Evolutionary conservation across 2,113 vertebrate species (phyloP).

Genomic region (Caranx melampygus): DNA sequence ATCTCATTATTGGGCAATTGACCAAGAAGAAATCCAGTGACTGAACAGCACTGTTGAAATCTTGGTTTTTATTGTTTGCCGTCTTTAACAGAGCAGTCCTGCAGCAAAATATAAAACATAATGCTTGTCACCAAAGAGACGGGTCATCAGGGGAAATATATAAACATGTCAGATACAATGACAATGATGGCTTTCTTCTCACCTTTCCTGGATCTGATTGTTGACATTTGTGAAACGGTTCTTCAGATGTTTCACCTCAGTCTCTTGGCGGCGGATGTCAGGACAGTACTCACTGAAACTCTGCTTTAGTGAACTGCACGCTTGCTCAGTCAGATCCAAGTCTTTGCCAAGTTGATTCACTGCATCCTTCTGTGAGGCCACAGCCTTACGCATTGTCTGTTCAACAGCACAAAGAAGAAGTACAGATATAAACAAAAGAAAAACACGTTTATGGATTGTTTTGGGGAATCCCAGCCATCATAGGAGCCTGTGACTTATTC

Average conservation of each 20-base stretch:
- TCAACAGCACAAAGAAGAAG: background rate
- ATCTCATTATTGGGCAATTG: slow-evolving; percentile 87
- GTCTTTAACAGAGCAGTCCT: slow-evolving; percentile 88
- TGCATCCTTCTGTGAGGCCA: slow-evolving; percentile 84
- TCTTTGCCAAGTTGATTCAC: slow-evolving; percentile 87
- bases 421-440: background rate
- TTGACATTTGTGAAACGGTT: slow-evolving; percentile 88
- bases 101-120: background rate
- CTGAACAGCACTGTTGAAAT: slow-evolving; percentile 88
- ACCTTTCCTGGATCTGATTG: slow-evolving; percentile 91
- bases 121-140: background rate
- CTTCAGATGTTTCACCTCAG: slow-evolving; percentile 87
- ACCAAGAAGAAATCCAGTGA: slow-evolving; percentile 91
- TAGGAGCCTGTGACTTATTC: background rate
- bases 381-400: slow-evolving; percentile 83
- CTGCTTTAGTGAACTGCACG: slow-evolving; percentile 87
- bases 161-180: background rate
- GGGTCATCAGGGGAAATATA: background rate
- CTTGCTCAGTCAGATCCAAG: slow-evolving; percentile 87
- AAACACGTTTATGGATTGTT: background rate
- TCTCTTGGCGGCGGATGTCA: slow-evolving; percentile 88
- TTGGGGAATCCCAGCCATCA: fast-evolving
- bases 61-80: slow-evolving; percentile 85
- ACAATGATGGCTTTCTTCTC: slow-evolving; percentile 45
- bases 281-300: slow-evolving; percentile 92